Evolutionary conservation across 1,140 invertebrate genomes (phyloP).

Genomic region (Drosophila subpulchrella): DNA sequence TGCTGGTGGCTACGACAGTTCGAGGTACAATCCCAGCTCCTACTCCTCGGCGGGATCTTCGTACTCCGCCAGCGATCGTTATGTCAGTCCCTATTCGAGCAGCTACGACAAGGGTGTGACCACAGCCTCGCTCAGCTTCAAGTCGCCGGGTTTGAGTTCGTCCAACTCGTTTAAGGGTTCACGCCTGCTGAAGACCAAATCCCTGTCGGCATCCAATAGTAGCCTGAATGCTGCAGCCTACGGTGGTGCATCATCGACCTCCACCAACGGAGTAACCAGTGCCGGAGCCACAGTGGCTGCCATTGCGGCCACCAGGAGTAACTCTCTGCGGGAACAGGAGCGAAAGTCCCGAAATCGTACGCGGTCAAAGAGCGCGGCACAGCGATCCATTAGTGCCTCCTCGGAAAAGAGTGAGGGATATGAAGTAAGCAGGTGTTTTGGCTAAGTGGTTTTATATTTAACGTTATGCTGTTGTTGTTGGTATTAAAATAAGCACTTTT

Average conservation of each 20-base stretch:
- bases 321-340: conserved; percentile 82
- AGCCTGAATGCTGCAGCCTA: conserved; percentile 62
- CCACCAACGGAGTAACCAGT: conserved; percentile 32
- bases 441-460: not conserved
- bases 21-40: conserved; percentile 62
- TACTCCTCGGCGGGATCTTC: conserved; percentile 44
- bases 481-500: not conserved
- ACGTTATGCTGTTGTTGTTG: conserved; percentile 51
- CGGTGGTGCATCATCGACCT: conserved; percentile 9
- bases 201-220: conserved; percentile 72
- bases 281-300: conserved; percentile 68
- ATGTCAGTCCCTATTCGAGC: conserved; percentile 80
- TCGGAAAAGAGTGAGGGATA: conserved; percentile 88
- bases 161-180: conserved; percentile 72
- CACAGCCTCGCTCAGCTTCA: conserved; percentile 79
- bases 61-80: conserved; percentile 64
- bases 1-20: conserved; percentile 66
- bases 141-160: conserved; percentile 57
- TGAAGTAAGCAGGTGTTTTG: conserved; percentile 86
- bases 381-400: conserved; percentile 79
- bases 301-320: conserved; percentile 75
- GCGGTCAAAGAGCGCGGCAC: conserved; percentile 72
- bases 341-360: conserved; percentile 81
- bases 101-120: conserved; percentile 84
- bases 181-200: conserved; percentile 65